phyloP scores from a whole-genome alignment of 2,888 invertebrate genomes.

The Sinelater perroti region DNA sequence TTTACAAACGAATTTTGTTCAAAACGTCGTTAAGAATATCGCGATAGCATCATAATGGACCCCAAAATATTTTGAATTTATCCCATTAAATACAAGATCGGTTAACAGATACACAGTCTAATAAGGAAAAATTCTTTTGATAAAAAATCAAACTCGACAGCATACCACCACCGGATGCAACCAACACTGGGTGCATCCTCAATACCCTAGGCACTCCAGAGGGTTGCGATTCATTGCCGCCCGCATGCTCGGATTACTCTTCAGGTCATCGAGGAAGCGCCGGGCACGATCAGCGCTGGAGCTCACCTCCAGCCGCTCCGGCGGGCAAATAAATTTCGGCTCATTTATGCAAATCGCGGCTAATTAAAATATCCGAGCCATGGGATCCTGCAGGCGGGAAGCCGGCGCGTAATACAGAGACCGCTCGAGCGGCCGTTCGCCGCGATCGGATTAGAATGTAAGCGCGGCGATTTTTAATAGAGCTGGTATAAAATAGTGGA shows the following conservation, averaged over 20 bases:
- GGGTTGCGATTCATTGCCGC: neutral
- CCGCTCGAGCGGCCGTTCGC: too few species aligned
- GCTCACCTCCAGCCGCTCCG: too few species aligned
- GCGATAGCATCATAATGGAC: too few species aligned
- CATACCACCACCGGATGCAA: constrained; percentile 6
- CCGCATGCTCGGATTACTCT: constrained; percentile 16
- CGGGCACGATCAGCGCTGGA: neutral
- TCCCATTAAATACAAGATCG: too few species aligned
- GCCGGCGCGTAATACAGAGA: neutral
- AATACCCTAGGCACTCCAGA: neutral
- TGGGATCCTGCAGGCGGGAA: too few species aligned
- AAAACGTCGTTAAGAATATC: too few species aligned
- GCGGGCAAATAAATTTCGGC: neutral
- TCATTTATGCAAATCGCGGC: constrained; percentile 2
- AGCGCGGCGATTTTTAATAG: constrained; percentile 46
- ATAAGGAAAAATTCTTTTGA: too few species aligned
- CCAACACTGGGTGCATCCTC: neutral
- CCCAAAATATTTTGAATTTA: too few species aligned
- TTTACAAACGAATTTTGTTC: too few species aligned
- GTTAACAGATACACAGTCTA: too few species aligned
- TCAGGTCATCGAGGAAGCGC: constrained; percentile 3
- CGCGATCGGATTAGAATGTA: constrained; percentile 16
- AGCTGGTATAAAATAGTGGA: constrained; percentile 44
- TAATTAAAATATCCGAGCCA: constrained; percentile 14
- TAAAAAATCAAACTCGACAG: too few species aligned